Evolutionary conservation across 2,797 vertebrate species (phyloP).

Genomic region (Cossypha dichroa): DNA sequence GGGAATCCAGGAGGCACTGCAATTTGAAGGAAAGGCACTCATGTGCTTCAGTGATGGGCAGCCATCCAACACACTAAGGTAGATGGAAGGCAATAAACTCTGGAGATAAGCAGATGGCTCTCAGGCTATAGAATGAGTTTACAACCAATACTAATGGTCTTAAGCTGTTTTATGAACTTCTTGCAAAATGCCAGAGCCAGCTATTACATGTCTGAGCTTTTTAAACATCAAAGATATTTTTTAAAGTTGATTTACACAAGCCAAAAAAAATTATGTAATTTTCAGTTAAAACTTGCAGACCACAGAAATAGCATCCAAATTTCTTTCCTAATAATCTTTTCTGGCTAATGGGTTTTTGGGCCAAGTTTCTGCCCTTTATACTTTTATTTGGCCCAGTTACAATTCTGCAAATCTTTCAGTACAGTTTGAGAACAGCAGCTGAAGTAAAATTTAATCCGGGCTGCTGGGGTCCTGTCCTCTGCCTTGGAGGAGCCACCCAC

Average conservation of each 20-base stretch:
- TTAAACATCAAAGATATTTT: slow-evolving; percentile 34
- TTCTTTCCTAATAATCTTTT: not conserved
- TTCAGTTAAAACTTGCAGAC: slow-evolving; percentile 30
- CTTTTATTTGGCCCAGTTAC: not conserved
- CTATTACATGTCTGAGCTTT: not conserved
- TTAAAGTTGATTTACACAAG: not conserved
- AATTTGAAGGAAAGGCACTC: not conserved
- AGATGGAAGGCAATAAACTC: slow-evolving; percentile 21
- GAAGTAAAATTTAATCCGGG: not conserved
- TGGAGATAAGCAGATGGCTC: slow-evolving; percentile 1
- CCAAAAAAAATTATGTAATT: not conserved
- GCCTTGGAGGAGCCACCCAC: not conserved
- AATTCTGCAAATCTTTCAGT: not conserved
- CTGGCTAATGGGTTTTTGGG: not conserved
- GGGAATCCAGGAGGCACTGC: not conserved
- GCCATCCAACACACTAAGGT: not conserved
- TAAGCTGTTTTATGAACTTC: not conserved
- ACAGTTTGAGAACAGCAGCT: not conserved
- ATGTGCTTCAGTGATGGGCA: not conserved
- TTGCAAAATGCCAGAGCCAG: not conserved
- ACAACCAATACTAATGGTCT: not conserved
- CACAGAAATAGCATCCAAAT: not conserved
- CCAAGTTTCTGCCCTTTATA: not conserved
- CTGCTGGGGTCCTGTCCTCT: not conserved
- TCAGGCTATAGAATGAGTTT: not conserved